phyloP scores from a whole-genome alignment of 2,888 invertebrate species.

The Beris morrisii region DNA sequence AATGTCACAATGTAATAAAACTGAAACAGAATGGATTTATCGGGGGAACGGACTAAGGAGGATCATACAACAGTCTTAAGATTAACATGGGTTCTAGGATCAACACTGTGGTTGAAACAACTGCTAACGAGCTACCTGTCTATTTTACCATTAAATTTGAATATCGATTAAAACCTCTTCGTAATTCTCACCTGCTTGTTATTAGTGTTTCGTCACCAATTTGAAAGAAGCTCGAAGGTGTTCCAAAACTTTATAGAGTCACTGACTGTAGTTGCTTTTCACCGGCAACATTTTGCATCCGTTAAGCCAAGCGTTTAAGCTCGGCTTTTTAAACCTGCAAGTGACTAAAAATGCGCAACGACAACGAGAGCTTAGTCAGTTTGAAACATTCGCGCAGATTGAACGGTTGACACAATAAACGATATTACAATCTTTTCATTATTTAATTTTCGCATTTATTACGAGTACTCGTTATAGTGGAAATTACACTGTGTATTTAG shows the following conservation, averaged over 20 bases:
- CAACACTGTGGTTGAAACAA: too few species aligned
- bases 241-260: constrained; percentile 9
- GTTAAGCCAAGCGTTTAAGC: constrained; percentile 11
- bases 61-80: too few species aligned
- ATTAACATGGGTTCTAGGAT: too few species aligned
- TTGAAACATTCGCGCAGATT: constrained; percentile 28
- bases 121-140: too few species aligned
- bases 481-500: background rate
- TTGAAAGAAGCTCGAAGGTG: background rate
- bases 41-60: too few species aligned
- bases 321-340: constrained; percentile 29
- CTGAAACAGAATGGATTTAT: too few species aligned
- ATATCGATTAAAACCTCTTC: too few species aligned
- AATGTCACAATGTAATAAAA: too few species aligned
- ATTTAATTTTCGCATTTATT: background rate
- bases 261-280: constrained; percentile 12
- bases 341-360: constrained; percentile 32
- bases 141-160: too few species aligned
- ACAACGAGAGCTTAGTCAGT: constrained; percentile 31
- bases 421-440: background rate
- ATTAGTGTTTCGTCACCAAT: too few species aligned
- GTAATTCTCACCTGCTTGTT: too few species aligned
- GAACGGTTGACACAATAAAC: constrained; percentile 23
- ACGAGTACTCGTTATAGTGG: background rate
- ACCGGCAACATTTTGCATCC: constrained; percentile 5